Evolutionary conservation across 2,113 vertebrate genomes (phyloP).

Genomic region (Rissa tridactyla): DNA sequence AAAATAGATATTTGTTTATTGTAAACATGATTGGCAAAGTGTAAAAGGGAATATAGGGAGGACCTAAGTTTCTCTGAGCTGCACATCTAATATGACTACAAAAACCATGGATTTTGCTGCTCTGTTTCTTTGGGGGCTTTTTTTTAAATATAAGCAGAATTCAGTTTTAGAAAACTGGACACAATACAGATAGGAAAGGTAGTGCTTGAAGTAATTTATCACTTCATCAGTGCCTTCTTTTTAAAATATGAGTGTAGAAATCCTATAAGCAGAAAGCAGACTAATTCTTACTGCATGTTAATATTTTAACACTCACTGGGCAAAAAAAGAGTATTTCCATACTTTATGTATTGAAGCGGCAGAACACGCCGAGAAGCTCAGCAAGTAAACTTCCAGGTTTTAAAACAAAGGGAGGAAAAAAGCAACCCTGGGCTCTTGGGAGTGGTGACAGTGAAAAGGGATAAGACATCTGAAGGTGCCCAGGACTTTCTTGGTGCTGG

Average conservation of each 20-base stretch:
- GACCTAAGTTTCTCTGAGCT: background rate
- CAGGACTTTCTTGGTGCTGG: background rate
- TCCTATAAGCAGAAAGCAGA: background rate
- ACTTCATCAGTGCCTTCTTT: background rate
- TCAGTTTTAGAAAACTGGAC: background rate
- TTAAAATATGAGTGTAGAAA: background rate
- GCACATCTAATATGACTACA: background rate
- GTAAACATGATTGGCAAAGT: background rate
- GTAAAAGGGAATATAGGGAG: background rate
- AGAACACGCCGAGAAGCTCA: background rate
- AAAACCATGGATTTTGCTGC: background rate
- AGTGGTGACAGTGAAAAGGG: conserved; percentile 30
- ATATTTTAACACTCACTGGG: background rate
- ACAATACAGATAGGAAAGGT: background rate
- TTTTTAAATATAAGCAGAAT: background rate
- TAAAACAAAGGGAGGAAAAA: background rate
- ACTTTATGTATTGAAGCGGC: background rate
- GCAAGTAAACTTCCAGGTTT: background rate
- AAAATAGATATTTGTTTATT: background rate
- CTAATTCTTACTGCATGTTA: background rate
- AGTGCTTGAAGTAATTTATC: background rate
- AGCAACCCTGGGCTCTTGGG: background rate
- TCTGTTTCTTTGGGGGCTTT: background rate
- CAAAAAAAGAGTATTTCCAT: background rate
- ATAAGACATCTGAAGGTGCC: conserved; percentile 20